Evolutionary conservation across 2,888 invertebrate species (phyloP).

Genomic region (Atherix ibis): DNA sequence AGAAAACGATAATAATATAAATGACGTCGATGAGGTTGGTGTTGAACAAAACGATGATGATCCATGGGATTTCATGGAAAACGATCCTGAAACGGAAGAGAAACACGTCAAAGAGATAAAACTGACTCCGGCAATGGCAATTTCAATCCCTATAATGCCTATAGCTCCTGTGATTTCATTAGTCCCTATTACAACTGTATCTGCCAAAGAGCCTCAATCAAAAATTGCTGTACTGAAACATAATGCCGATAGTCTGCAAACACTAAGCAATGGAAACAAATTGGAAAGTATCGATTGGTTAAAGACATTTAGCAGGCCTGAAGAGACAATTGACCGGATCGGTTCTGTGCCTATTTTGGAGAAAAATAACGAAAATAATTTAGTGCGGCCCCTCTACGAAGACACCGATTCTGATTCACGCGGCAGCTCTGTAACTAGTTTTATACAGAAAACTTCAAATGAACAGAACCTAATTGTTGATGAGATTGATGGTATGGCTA

Average conservation of each 20-base stretch:
- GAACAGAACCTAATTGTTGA: no score
- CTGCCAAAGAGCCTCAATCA: constrained; percentile 7
- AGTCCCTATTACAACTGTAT: constrained; percentile 6
- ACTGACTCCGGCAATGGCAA: constrained; percentile 27
- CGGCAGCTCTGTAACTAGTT: constrained; percentile 26
- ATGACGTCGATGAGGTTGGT: constrained; percentile 20
- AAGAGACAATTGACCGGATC: constrained; percentile 1
- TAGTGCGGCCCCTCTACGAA: constrained; percentile 25
- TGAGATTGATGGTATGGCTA: constrained; percentile 18
- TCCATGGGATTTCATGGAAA: constrained; percentile 21
- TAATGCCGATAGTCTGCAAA: no score
- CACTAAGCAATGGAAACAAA: constrained; percentile 7
- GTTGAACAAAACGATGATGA: no score
- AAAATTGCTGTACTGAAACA: no score
- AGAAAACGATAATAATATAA: constrained; percentile 19
- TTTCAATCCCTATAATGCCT: no score
- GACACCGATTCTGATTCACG: constrained; percentile 31
- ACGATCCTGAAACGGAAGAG: constrained; percentile 24
- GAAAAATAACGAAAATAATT: constrained; percentile 20
- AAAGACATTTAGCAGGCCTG: constrained; percentile 17
- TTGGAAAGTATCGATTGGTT: constrained; percentile 1
- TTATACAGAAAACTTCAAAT: constrained; percentile 25
- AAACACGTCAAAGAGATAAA: constrained; percentile 29
- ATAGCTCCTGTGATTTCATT: constrained; percentile 3
- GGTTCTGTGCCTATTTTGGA: constrained; percentile 17